phyloP scores from a whole-genome alignment of 2,888 invertebrate species.

The Drosophila ochracea region DNA sequence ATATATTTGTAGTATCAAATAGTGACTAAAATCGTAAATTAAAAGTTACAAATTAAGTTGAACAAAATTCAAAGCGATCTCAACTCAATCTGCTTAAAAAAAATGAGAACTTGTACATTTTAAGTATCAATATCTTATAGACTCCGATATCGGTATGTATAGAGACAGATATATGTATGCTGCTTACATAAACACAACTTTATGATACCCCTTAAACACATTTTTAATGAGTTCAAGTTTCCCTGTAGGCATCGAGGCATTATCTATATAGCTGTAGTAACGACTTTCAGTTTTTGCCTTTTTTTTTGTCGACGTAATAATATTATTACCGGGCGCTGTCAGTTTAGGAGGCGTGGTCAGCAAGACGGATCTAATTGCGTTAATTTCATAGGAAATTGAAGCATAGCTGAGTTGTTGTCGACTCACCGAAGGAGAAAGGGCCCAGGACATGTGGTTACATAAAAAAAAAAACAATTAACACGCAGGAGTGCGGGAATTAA shows the following conservation, averaged over 20 bases:
- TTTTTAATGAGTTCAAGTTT: background rate
- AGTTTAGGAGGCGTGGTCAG: conserved; percentile 12
- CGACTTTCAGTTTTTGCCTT: background rate
- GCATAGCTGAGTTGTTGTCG: conserved; percentile 32
- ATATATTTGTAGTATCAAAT: background rate
- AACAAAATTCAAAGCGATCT: background rate
- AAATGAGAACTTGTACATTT: background rate
- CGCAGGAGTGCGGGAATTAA: conserved; percentile 32
- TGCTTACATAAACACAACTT: background rate
- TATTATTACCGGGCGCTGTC: conserved; percentile 21
- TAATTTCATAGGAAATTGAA: conserved; percentile 76
- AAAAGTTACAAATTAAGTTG: background rate
- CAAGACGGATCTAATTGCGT: conserved; percentile 70
- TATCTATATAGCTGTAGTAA: background rate
- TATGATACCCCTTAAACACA: background rate
- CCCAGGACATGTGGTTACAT: conserved; percentile 62
- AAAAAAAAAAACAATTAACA: conserved; percentile 67
- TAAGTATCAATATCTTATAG: background rate
- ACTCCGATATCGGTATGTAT: background rate
- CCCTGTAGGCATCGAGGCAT: background rate
- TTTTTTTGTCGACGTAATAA: conserved; percentile 22
- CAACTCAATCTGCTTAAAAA: background rate
- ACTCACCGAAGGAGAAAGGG: conserved; percentile 6
- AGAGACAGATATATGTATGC: no score
- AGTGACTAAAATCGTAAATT: background rate